Percentiles rank a stretch among this genome's conserved stretches.
Conservation (phyloP, 2,797 vertebrate genomes). For the Sebastes hopkinsi region DNA sequence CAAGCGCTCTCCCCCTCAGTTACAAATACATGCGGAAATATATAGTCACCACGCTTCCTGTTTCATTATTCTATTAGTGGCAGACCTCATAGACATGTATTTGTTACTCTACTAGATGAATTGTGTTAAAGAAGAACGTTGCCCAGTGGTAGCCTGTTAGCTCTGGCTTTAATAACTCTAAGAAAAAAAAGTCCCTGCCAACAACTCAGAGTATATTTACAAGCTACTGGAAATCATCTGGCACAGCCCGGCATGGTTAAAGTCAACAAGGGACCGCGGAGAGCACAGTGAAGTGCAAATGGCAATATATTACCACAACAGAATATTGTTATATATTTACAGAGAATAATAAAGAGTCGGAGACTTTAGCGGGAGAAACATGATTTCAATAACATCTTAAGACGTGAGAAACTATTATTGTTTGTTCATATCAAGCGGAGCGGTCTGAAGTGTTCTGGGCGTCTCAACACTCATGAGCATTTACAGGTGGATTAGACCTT, state of each 20-base stretch:
- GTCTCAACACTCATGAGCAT: constrained; percentile 2
- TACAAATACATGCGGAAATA: background rate
- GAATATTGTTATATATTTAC: constrained; percentile 35
- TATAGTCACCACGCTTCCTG: background rate
- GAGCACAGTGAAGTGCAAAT: constrained; percentile 14
- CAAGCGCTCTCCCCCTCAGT: background rate
- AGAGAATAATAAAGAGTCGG: constrained; percentile 26
- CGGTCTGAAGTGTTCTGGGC: background rate
- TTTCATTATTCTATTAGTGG: background rate
- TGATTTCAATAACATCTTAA: constrained; percentile 28
- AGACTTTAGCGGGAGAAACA: constrained; percentile 12
- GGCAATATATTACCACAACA: background rate
- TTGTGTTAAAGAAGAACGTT: background rate
- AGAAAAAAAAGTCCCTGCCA: constrained; percentile 12
- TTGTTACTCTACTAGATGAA: background rate
- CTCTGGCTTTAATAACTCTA: constrained; percentile 12
- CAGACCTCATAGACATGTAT: background rate
- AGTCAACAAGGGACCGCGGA: constrained; percentile 30
- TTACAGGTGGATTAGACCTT: constrained; percentile 20
- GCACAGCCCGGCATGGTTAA: constrained; percentile 6
- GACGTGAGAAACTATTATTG: constrained; percentile 26
- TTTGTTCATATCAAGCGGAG: constrained; percentile 27
- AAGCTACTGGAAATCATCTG: constrained; percentile 39
- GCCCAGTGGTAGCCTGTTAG: background rate
- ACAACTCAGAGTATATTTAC: constrained; percentile 41